A percentile compares a stretch with the other conserved stretches of the same genome.
phyloP scores from a whole-genome alignment of 2,113 vertebrate genomes.

The Arenaria interpres region DNA sequence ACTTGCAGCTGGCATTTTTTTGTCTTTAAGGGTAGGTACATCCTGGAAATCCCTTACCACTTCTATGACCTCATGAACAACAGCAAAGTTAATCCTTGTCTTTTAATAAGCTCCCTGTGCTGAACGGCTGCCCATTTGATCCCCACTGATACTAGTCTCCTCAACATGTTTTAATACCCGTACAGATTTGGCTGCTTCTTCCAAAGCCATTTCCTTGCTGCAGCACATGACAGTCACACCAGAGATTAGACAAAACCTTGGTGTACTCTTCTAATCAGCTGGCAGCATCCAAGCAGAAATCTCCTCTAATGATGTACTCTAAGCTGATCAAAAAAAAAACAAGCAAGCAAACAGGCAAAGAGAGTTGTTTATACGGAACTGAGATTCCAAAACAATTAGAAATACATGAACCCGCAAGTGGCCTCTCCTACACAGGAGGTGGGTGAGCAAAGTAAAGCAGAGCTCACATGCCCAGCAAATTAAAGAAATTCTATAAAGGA shows the following conservation, averaged over 20 bases:
- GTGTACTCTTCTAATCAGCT: conserved; percentile 59
- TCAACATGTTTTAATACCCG: conserved; percentile 12
- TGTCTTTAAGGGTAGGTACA: neutral
- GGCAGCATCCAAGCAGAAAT: conserved; percentile 44
- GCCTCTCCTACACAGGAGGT: neutral
- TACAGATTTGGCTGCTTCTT: conserved; percentile 48
- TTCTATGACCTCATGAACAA: neutral
- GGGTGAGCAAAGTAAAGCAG: neutral
- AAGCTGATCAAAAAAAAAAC: conserved; percentile 46
- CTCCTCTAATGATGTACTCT: conserved; percentile 43
- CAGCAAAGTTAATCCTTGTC: conserved; percentile 13
- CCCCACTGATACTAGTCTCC: neutral
- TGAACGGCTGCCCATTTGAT: neutral
- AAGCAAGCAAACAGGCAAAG: conserved; percentile 28
- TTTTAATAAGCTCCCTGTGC: conserved; percentile 38
- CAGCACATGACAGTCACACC: conserved; percentile 67
- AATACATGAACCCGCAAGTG: neutral
- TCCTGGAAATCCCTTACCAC: conserved; percentile 20
- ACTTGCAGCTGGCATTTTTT: neutral
- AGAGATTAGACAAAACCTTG: conserved; percentile 64
- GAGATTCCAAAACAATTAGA: conserved; percentile 48
- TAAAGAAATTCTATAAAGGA: neutral
- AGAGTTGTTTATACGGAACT: conserved; percentile 9
- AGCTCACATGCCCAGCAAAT: neutral
- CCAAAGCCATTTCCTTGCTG: conserved; percentile 46